Base-by-base conservation (phyloP, 1,140 invertebrate genomes). In the Venustaconcha ellipsiformis region DNA sequence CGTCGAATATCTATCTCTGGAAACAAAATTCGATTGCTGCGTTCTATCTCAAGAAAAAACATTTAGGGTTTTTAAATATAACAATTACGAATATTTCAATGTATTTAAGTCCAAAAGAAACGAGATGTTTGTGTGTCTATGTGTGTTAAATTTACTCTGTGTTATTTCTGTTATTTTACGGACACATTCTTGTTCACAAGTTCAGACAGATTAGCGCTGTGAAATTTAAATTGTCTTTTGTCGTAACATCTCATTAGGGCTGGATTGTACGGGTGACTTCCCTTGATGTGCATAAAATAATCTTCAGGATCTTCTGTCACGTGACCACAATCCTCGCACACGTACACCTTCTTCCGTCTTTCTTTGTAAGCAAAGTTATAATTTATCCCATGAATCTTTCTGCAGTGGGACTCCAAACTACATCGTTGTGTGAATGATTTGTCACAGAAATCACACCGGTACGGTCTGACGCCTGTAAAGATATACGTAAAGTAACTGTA, bases 381-480 rank as follows among this genome's bases (percentile, higher is more conserved):
- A 84, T 97, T 95, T 57, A 99, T 95, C 62, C 97, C 97, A 88
- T 99, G 99, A 23, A 99, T 97, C 91, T 99, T 99, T 63, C 98
- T 92, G 86, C 97, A 96, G 87, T 99, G 99, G 65, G 97, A 99
- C 91, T 99, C 99, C 37, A 99, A 91, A 4, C 97, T 99, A 90
- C 99, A 99, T 85, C 99, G 92, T 91, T 99, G 99, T n/a, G 99
- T 99, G 91, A 99, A 99, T 14, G 97, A 98, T 90, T 99, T 99
- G 87, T 99, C 97, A 89, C 99, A 99, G 56, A 83, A 70, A 87
- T 97, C 96, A 90, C 99, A 99, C 90, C 99, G 99, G 92, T 99
- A 99, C 0, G 98, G 98, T 62, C 98, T 92, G 0, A 99, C 98
- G 76, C 98, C 95, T 95, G 88, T 88, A 90, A 72, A 65, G 30